These are phyloP conservation scores for Procavia capensis DNA, from an alignment of 2,113 vertebrate species.

Conservation along the genomic window DNA sequence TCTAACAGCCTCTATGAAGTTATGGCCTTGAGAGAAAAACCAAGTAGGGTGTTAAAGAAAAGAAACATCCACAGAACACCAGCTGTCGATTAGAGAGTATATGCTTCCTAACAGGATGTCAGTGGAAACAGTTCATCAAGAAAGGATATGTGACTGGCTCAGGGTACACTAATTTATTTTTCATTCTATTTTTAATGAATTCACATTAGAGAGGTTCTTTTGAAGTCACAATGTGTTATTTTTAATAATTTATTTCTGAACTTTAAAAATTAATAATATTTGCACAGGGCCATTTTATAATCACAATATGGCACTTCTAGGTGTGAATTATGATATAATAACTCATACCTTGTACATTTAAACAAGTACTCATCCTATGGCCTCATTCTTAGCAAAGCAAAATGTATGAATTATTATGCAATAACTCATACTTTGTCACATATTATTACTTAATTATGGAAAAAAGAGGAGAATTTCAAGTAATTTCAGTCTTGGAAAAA, in stretches of 20 bases:
- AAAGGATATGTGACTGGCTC: slow-evolving; percentile 62
- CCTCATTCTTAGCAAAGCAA: slow-evolving; percentile 80
- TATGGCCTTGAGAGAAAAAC: slow-evolving; percentile 38
- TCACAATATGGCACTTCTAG: slow-evolving; percentile 78
- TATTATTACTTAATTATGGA: slow-evolving; percentile 83
- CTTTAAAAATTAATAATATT: slow-evolving; percentile 84
- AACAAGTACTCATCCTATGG: slow-evolving; percentile 80
- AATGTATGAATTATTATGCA: slow-evolving; percentile 79
- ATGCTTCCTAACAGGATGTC: slow-evolving; percentile 2
- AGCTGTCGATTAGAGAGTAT: slow-evolving; percentile 35
- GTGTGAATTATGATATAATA: slow-evolving; percentile 82
- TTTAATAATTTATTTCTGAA: slow-evolving; percentile 82
- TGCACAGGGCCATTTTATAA: slow-evolving; percentile 80
- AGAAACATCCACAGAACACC: slow-evolving; percentile 38
- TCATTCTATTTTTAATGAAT: slow-evolving; percentile 78
- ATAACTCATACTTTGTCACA: slow-evolving; percentile 75
- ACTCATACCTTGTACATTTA: slow-evolving; percentile 80
- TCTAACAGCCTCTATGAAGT: slow-evolving; percentile 23
- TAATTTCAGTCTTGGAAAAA: slow-evolving; percentile 72
- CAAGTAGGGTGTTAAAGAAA: slow-evolving; percentile 24
- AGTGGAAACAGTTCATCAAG: slow-evolving; percentile 63
- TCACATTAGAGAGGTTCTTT: slow-evolving; percentile 75
- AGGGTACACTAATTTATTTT: slow-evolving; percentile 76
- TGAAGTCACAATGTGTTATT: slow-evolving; percentile 75
- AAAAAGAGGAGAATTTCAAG: slow-evolving; percentile 76